Evolutionary conservation across 2,888 invertebrate genomes (phyloP), one percentile per base, ranked within the genome.

Genomic region (Camptogramma bilineatum): DNA sequence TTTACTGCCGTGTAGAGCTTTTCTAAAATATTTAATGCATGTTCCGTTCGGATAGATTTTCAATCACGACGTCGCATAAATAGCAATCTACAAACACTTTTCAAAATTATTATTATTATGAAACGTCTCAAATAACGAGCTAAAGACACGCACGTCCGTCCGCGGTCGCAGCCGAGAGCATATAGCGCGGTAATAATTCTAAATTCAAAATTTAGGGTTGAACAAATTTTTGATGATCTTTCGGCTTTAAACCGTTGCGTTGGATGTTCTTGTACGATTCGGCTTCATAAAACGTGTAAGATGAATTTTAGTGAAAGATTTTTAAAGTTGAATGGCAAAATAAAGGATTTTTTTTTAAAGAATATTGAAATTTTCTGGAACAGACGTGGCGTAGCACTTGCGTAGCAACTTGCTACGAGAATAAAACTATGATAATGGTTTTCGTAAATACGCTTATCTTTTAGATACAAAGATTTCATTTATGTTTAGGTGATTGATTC

Each of bases 161-260:
- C 71, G 63, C 77, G 63, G 69, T 71, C 68, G 74, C 78, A 75
- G 73, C 72, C 75, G 71, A 79, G 75, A 77, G 75, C 81, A 82
- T 86, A 85, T 85, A 85, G 85, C 73, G 77, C 80, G 74, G 77
- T 83, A 79, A 83, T 81, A 82, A 84, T 88, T 86, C 87, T 83
- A 87, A 88, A 86, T 86, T 85, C 52, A 21, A 62, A 62, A 51
- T 46, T n/a, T 47, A 62, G 62, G 16, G 61, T 16, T 13, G 54
- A 13, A 18, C n/a, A 17, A 28, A 18, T 42, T 46, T 21, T 65
- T 62, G 34, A 39, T 62, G 34, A 9, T 39, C 3, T 39, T 39
- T 39, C 57, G 61, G 61, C 39, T 51, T 57, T 31, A 4, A 13
- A 3, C 34, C 1, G 2, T 2, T 13, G 0, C 4, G 4, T 39